Evolutionary conservation across 2,797 vertebrate genomes (phyloP).

Genomic region (Scarus forsteni): DNA sequence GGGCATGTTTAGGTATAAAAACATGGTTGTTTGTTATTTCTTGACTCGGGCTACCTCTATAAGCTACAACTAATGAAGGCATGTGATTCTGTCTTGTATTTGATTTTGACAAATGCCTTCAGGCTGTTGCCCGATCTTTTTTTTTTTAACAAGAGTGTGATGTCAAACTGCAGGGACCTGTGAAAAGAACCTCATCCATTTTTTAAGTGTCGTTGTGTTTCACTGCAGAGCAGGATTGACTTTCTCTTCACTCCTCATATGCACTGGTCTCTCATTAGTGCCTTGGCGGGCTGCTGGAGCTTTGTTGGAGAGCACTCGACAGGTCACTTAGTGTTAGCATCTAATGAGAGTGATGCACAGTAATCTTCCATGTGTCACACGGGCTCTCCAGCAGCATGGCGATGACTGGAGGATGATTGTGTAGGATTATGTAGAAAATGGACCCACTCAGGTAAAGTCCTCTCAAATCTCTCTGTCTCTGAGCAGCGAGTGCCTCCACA

Average conservation of each 20-base stretch:
- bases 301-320: slow-evolving; percentile 79
- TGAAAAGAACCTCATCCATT: slow-evolving; percentile 46
- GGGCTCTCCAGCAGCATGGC: slow-evolving; percentile 48
- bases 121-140: slow-evolving; percentile 24
- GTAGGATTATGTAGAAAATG: slow-evolving; percentile 84
- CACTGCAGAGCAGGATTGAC: slow-evolving; percentile 39
- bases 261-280: slow-evolving; percentile 64
- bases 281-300: slow-evolving; percentile 46
- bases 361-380: slow-evolving; percentile 75
- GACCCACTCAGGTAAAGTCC: slow-evolving; percentile 81
- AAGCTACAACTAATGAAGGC: neutral
- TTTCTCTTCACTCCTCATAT: slow-evolving; percentile 54
- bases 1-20: too few relatives aligned
- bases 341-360: slow-evolving; percentile 75
- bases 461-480: slow-evolving; percentile 66
- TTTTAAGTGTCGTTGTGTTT: slow-evolving; percentile 39
- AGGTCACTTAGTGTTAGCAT: slow-evolving; percentile 73
- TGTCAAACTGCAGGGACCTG: slow-evolving; percentile 33
- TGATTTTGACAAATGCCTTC: slow-evolving; percentile 20
- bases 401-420: slow-evolving; percentile 75
- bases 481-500: slow-evolving; percentile 37
- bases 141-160: slow-evolving; percentile 17
- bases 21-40: too few relatives aligned
- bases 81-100: neutral
- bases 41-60: neutral